A percentile compares a stretch with the other conserved stretches of the same genome.
Conservation (phyloP, 2,113 vertebrate species). For the Rhea pennata region DNA sequence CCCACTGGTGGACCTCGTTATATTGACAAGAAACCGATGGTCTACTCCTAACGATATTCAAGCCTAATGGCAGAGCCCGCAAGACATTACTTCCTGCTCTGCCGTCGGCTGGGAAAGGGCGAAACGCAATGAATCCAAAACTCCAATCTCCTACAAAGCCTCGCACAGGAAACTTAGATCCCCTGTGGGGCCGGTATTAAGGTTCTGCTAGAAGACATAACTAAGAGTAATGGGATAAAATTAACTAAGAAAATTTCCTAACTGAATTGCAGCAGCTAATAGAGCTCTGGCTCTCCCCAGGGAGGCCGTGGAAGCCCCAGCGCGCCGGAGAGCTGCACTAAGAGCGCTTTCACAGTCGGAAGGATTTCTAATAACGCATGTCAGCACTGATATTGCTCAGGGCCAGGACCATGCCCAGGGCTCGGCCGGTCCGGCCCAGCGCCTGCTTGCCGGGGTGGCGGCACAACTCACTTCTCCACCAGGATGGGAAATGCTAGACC, state of each 20-base stretch:
- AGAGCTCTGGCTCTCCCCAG: slow-evolving; percentile 59
- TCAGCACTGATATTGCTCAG: not conserved
- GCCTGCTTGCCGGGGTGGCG: accelerated
- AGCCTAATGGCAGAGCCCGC: slow-evolving; percentile 53
- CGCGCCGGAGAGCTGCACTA: slow-evolving; percentile 46
- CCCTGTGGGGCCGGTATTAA: slow-evolving; percentile 55
- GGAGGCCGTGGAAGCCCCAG: slow-evolving; percentile 58
- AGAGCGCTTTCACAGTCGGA: slow-evolving; percentile 32
- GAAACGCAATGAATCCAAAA: slow-evolving; percentile 62
- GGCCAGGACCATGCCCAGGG: slow-evolving; percentile 28
- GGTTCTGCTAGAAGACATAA: slow-evolving; percentile 66
- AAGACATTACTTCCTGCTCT: slow-evolving; percentile 67
- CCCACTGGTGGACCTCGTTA: not conserved
- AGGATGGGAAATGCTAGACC: accelerated
- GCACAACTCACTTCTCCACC: not conserved
- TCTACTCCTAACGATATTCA: slow-evolving; percentile 2
- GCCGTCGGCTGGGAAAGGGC: slow-evolving; percentile 42
- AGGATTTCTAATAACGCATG: slow-evolving; percentile 50
- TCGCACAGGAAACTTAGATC: slow-evolving; percentile 65
- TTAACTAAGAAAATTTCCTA: slow-evolving; percentile 72
- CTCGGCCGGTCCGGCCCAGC: not conserved
- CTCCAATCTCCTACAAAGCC: slow-evolving; percentile 58
- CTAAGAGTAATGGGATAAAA: slow-evolving; percentile 73
- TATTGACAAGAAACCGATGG: slow-evolving; percentile 45
- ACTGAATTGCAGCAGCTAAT: slow-evolving; percentile 71